Conservation (phyloP, 2,888 invertebrate species). For the Agrochola circellaris region DNA sequence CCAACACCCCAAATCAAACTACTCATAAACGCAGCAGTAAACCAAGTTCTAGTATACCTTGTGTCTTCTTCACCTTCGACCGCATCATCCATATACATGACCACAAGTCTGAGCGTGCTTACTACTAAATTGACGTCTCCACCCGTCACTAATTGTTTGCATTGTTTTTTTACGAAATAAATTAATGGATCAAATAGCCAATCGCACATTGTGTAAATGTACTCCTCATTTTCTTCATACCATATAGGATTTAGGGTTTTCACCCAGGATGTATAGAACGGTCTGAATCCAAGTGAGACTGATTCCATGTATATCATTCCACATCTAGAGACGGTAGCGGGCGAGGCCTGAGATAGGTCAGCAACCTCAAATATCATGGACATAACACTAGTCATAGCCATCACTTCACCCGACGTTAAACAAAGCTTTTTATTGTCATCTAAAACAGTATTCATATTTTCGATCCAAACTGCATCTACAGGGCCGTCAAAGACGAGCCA, state of each 20-base stretch:
- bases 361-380: slow-evolving; percentile 97
- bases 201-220: slow-evolving; percentile 91
- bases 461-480: slow-evolving; percentile 97
- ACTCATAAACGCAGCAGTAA: slow-evolving; percentile 94
- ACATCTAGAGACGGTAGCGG: slow-evolving; percentile 96
- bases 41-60: slow-evolving; percentile 93
- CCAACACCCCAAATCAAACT: slow-evolving; percentile 96
- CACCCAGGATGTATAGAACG: slow-evolving; percentile 96
- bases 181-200: slow-evolving; percentile 96
- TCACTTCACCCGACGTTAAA: slow-evolving; percentile 96
- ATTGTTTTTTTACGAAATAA: slow-evolving; percentile 93
- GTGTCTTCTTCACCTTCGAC: slow-evolving; percentile 93
- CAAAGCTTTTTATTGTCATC: slow-evolving; percentile 97
- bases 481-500: slow-evolving; percentile 98
- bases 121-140: slow-evolving; percentile 94
- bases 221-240: slow-evolving; percentile 91
- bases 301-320: slow-evolving; percentile 98
- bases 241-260: slow-evolving; percentile 92
- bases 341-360: slow-evolving; percentile 96
- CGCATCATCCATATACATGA: slow-evolving; percentile 94
- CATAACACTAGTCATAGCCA: slow-evolving; percentile 95
- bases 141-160: slow-evolving; percentile 92
- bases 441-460: slow-evolving; percentile 97
- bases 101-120: slow-evolving; percentile 93
- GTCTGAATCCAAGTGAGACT: slow-evolving; percentile 94